phyloP scores from a whole-genome alignment of 2,113 vertebrate species.

The Sebastes fasciatus region DNA sequence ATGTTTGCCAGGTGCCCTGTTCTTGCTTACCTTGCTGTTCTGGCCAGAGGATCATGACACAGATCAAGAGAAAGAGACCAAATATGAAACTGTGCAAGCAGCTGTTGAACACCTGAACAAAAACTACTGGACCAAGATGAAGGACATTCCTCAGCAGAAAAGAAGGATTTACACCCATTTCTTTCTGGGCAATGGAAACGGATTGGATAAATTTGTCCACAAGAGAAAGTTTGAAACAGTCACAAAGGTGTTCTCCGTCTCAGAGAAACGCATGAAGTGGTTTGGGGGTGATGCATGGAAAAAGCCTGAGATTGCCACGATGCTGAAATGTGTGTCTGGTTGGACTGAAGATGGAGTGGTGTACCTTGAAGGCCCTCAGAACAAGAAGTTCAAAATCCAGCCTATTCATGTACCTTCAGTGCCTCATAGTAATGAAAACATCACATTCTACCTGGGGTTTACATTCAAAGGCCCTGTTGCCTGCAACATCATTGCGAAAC shows the following conservation, averaged over 20 bases:
- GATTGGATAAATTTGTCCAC: constrained; percentile 84
- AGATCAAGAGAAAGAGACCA: constrained; percentile 69
- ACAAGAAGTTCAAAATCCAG: constrained; percentile 71
- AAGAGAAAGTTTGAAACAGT: constrained; percentile 81
- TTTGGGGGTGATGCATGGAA: constrained; percentile 82
- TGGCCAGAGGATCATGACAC: constrained; percentile 87
- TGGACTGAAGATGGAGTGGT: constrained; percentile 85
- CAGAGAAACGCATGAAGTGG: constrained; percentile 85
- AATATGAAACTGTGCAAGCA: constrained; percentile 80
- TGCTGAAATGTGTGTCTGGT: constrained; percentile 83
- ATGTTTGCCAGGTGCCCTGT: constrained; percentile 80
- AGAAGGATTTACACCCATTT: constrained; percentile 86
- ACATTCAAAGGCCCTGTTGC: constrained; percentile 80
- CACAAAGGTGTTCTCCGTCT: constrained; percentile 72
- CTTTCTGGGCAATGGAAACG: constrained; percentile 83
- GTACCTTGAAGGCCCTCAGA: constrained; percentile 76
- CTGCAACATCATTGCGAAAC: constrained; percentile 60
- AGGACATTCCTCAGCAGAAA: constrained; percentile 82
- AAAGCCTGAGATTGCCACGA: constrained; percentile 51
- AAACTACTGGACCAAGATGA: no score
- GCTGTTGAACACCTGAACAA: constrained; percentile 83
- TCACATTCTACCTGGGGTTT: constrained; percentile 77
- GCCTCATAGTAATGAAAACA: constrained; percentile 83
- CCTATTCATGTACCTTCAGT: constrained; percentile 79
- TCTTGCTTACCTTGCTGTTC: constrained; percentile 85